Evolutionary conservation across 1,140 invertebrate species (phyloP).

Genomic region (Drosophila kepulauana): DNA sequence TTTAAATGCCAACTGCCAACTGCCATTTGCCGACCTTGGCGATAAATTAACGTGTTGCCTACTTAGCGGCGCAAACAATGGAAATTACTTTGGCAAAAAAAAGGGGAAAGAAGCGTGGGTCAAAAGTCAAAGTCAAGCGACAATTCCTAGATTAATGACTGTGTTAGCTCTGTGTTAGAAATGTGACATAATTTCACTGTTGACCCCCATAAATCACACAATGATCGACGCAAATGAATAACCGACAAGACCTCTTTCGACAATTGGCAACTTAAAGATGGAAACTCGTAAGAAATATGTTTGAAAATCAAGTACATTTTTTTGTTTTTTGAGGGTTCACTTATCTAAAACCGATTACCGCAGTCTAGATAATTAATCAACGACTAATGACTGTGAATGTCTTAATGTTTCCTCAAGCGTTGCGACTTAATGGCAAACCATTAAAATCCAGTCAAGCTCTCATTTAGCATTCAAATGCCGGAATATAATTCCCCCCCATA

Average conservation of each 20-base stretch:
- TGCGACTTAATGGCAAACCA: neutral
- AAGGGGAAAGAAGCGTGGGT: neutral
- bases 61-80: constrained; percentile 8
- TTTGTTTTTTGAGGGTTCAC: too few species aligned
- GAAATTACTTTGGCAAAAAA: constrained; percentile 14
- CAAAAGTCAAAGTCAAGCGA: neutral
- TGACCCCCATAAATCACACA: constrained; percentile 3
- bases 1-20: constrained; percentile 26
- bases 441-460: neutral
- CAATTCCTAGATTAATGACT: constrained; percentile 6
- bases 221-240: neutral
- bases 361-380: neutral
- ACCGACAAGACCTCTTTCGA: too few species aligned
- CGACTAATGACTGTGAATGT: neutral
- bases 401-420: neutral
- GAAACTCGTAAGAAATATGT: too few species aligned
- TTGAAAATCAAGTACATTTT: too few species aligned
- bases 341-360: neutral
- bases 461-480: neutral
- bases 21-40: constrained; percentile 21
- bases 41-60: constrained; percentile 25
- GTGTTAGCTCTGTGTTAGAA: neutral
- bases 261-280: too few species aligned
- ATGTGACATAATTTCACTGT: constrained; percentile 10
- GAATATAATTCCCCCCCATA: neutral